Conservation (phyloP, 2,113 vertebrate species). For the Halcyon malimbica region DNA sequence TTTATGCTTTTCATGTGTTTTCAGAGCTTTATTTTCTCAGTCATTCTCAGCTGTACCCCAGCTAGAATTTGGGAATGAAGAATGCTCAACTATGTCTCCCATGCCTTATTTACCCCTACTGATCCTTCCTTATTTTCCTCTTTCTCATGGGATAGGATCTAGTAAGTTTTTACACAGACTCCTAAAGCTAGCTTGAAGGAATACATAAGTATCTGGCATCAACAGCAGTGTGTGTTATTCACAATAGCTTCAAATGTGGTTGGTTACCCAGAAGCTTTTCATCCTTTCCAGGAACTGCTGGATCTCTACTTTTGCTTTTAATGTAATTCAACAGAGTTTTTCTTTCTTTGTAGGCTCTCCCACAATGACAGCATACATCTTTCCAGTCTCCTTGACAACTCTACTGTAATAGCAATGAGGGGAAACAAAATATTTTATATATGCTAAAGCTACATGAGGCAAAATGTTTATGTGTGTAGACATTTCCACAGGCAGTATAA, state of each 20-base stretch:
- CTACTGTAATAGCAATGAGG: not conserved
- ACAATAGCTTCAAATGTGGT: not conserved
- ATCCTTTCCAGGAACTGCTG: not conserved
- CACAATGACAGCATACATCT: not conserved
- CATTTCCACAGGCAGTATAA: not conserved
- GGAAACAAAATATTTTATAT: not conserved
- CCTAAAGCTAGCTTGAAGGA: not conserved
- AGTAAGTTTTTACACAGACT: not conserved
- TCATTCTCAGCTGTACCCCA: not conserved
- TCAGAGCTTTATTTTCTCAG: not conserved
- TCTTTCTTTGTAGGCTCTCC: not conserved
- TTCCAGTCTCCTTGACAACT: not conserved
- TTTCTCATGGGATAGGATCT: not conserved
- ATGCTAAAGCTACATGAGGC: not conserved
- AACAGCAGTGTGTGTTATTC: not conserved
- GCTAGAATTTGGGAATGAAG: not conserved
- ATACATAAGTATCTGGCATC: not conserved
- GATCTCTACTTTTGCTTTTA: not conserved
- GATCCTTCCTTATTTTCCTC: not conserved
- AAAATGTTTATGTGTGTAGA: not conserved
- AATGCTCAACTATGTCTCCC: not conserved
- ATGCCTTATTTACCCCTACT: not conserved
- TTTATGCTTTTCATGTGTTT: not conserved
- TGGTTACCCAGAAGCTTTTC: not conserved
- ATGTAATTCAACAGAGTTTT: not conserved